These are phyloP conservation scores for Icerya purchasi DNA, from an alignment of 2,888 invertebrate genomes.

Conservation along the genomic window DNA sequence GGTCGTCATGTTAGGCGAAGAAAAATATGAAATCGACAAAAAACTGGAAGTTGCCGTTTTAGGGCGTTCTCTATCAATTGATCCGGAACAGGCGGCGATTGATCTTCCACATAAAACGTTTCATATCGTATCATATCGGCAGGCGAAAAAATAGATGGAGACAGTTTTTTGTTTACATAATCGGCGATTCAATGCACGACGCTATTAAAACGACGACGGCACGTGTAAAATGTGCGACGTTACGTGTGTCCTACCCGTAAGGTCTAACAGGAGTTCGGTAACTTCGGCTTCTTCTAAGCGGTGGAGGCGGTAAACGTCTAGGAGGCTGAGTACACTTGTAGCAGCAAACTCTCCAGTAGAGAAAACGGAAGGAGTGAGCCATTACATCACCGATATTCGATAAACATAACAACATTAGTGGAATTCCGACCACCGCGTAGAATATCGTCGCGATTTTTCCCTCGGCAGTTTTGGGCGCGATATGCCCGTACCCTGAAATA, in stretches of 20 bases:
- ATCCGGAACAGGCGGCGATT: too few relatives aligned
- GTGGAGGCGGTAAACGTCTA: constrained; percentile 27
- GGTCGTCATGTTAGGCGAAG: too few relatives aligned
- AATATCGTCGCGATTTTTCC: constrained; percentile 89
- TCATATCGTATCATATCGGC: too few relatives aligned
- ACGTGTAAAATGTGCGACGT: too few relatives aligned
- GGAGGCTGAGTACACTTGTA: constrained; percentile 69
- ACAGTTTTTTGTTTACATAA: too few relatives aligned
- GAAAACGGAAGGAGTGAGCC: constrained; percentile 77
- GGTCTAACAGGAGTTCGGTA: constrained; percentile 25
- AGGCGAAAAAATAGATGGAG: too few relatives aligned
- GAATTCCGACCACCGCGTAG: constrained; percentile 86
- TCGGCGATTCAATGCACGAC: too few relatives aligned
- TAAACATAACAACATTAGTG: constrained; percentile 79
- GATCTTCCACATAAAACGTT: too few relatives aligned
- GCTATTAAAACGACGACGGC: too few relatives aligned
- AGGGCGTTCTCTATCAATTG: too few relatives aligned
- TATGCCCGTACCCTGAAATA: constrained; percentile 72
- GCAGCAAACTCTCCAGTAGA: constrained; percentile 85
- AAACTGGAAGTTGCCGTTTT: too few relatives aligned
- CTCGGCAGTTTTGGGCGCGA: constrained; percentile 77
- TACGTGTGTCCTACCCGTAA: constrained; percentile 17
- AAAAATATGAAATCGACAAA: too few relatives aligned
- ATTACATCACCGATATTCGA: constrained; percentile 86
- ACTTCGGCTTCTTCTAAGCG: constrained; percentile 28